Conservation (phyloP, 2,113 vertebrate genomes). For the Cebus imitator region DNA sequence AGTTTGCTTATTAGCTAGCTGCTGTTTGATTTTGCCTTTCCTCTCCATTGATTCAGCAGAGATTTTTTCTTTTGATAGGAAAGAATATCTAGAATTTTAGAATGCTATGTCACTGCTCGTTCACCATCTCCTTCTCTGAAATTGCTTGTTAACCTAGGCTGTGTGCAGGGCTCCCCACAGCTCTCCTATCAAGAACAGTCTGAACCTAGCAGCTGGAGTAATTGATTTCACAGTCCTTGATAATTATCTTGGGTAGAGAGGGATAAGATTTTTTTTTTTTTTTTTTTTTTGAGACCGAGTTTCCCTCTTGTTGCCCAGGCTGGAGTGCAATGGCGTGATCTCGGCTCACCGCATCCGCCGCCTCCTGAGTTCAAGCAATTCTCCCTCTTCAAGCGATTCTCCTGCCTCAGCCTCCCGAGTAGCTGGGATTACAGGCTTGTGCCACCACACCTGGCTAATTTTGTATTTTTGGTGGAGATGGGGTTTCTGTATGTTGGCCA, state of each 20-base stretch:
- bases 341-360: too few species aligned
- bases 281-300: too few species aligned
- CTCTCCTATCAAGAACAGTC: background rate
- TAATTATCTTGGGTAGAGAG: background rate
- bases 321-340: too few species aligned
- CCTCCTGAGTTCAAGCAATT: too few species aligned
- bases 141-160: background rate
- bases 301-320: too few species aligned
- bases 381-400: too few species aligned
- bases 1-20: background rate
- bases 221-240: background rate
- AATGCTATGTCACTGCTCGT: background rate
- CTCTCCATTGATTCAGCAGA: background rate
- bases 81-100: background rate
- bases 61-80: background rate
- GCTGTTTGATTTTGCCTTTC: background rate
- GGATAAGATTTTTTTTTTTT: background rate
- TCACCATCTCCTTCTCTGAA: background rate
- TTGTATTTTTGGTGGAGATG: too few species aligned
- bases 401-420: too few species aligned
- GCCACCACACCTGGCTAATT: too few species aligned
- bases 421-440: too few species aligned
- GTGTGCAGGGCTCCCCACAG: background rate
- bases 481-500: too few species aligned
- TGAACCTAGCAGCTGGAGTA: background rate